Conservation (phyloP, 1,140 invertebrate species). For the honey bee (Apis mellifera) region DNA sequence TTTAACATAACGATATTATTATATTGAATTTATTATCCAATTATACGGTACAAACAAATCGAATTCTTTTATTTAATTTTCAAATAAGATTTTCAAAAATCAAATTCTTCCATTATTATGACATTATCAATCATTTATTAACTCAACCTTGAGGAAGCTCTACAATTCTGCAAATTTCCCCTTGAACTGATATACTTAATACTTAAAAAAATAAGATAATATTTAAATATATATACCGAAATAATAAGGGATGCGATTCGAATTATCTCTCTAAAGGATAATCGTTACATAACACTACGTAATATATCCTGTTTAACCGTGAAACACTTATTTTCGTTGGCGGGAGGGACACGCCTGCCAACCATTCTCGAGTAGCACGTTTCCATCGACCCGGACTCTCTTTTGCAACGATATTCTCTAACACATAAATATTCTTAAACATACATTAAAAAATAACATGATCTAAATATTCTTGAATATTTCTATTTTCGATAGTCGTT, state of each 20-base stretch:
- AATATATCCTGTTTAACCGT: slow-evolving; percentile 25
- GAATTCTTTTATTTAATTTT: neutral
- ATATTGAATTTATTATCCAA: neutral
- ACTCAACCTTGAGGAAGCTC: neutral
- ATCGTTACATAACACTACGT: slow-evolving; percentile 34
- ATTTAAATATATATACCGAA: neutral
- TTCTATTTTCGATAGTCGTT: neutral
- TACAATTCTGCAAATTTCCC: neutral
- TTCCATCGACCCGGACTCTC: slow-evolving; percentile 45
- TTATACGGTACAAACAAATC: neutral
- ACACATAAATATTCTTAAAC: slow-evolving; percentile 12
- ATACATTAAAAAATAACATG: slow-evolving; percentile 59
- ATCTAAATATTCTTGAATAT: slow-evolving; percentile 49
- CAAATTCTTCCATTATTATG: too few species aligned
- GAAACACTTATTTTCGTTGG: slow-evolving; percentile 36
- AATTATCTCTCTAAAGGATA: neutral
- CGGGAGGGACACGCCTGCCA: slow-evolving; percentile 28
- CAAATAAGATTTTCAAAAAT: neutral
- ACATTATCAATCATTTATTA: neutral
- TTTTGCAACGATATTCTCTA: slow-evolving; percentile 28
- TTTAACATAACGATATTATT: neutral
- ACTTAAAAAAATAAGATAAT: too few species aligned
- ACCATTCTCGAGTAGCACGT: slow-evolving; percentile 11
- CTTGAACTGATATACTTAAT: neutral
- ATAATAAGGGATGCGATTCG: neutral